Evolutionary conservation across 2,888 invertebrate species (phyloP).

Genomic region (Phyto melanocephala): DNA sequence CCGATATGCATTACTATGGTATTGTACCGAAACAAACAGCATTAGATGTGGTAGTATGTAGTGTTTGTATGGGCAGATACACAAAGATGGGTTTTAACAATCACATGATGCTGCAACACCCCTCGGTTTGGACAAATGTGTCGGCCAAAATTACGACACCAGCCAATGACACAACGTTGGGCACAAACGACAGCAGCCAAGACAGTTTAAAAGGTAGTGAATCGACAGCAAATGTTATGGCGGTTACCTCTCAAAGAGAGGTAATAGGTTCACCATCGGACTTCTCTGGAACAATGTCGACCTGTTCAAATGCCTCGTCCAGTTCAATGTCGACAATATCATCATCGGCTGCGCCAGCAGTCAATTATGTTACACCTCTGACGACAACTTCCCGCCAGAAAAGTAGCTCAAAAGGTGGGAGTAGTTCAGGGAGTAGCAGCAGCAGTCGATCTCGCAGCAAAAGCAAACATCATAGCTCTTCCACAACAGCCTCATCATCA

Average conservation of each 20-base stretch:
- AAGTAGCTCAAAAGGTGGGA: conserved; percentile 72
- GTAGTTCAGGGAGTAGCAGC: conserved; percentile 68
- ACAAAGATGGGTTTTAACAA: conserved; percentile 88
- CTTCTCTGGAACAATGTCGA: conserved; percentile 65
- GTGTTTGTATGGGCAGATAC: conserved; percentile 87
- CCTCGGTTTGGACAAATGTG: conserved; percentile 71
- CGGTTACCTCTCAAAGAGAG: conserved; percentile 67
- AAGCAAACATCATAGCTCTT: conserved; percentile 63
- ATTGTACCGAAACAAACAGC: conserved; percentile 88
- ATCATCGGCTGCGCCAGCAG: conserved; percentile 57
- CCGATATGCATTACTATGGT: conserved; percentile 88
- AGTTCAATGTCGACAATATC: conserved; percentile 69
- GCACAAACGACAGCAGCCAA: conserved; percentile 67
- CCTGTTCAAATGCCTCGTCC: conserved; percentile 66
- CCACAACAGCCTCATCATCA: conserved; percentile 48
- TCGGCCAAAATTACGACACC: conserved; percentile 67
- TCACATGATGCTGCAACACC: conserved; percentile 84
- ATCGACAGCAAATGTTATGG: conserved; percentile 72
- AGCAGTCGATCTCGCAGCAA: conserved; percentile 73
- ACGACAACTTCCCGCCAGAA: conserved; percentile 79
- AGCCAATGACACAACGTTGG: conserved; percentile 40
- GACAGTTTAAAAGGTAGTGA: conserved; percentile 66
- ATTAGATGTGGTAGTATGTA: conserved; percentile 88
- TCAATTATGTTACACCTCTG: conserved; percentile 68
- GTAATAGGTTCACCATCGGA: conserved; percentile 65